These are phyloP conservation scores for Agapornis roseicollis DNA, from an alignment of 2,113 vertebrate genomes.

Conservation along the genomic window DNA sequence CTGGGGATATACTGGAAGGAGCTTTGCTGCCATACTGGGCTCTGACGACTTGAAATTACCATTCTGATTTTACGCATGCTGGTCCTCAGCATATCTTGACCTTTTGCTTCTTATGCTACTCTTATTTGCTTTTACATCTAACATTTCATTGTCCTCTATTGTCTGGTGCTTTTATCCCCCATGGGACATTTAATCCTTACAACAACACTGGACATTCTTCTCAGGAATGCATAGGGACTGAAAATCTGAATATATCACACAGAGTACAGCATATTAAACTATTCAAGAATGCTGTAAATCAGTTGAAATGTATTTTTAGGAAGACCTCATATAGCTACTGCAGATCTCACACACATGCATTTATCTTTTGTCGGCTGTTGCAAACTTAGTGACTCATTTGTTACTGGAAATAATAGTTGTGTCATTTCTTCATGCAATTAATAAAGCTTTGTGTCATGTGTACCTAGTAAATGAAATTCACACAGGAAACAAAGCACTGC, in stretches of 20 bases:
- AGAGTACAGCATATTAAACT: neutral
- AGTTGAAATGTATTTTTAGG: slow-evolving; percentile 41
- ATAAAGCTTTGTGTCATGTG: slow-evolving; percentile 15
- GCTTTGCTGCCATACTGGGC: neutral
- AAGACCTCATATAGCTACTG: neutral
- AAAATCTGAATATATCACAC: neutral
- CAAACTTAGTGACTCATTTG: slow-evolving; percentile 33
- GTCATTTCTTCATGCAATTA: neutral
- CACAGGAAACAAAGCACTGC: slow-evolving; percentile 22
- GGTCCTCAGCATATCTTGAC: neutral
- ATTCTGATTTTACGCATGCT: neutral
- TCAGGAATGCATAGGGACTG: neutral
- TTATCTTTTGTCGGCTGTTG: neutral
- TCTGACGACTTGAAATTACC: neutral
- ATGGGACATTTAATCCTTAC: neutral
- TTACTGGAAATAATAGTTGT: slow-evolving; percentile 32
- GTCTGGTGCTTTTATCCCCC: neutral
- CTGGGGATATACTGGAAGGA: neutral
- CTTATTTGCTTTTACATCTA: slow-evolving; percentile 32
- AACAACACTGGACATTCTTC: slow-evolving; percentile 27
- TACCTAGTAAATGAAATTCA: slow-evolving; percentile 15
- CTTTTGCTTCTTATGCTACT: slow-evolving; percentile 1
- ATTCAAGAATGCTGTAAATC: slow-evolving; percentile 12
- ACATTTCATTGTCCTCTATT: slow-evolving; percentile 10
- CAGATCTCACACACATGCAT: neutral